Conservation (phyloP, 2,888 invertebrate species). For the Nematopogon swammerdamellus region DNA sequence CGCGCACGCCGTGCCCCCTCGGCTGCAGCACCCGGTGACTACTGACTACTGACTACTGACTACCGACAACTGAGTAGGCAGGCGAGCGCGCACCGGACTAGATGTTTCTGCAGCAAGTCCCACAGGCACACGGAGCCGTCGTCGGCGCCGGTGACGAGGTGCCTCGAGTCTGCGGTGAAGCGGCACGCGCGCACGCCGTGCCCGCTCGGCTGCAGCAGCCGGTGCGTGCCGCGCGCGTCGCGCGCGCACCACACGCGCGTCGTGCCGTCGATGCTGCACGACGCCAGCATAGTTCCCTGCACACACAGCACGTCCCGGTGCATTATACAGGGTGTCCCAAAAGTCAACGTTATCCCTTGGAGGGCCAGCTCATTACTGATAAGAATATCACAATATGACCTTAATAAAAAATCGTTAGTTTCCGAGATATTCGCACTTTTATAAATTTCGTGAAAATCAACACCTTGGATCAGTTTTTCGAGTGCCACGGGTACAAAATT, state of each 20-base stretch:
- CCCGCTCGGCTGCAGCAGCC: conserved; percentile 63
- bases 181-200: conserved; percentile 53
- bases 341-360: no score
- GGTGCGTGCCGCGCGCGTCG: conserved; percentile 54
- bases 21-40: conserved; percentile 63
- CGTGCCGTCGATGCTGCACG: conserved; percentile 68
- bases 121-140: conserved; percentile 68
- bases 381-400: no score
- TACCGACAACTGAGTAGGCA: no score
- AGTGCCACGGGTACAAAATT: neutral
- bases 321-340: no score
- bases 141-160: conserved; percentile 66
- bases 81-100: conserved; percentile 57
- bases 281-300: conserved; percentile 60
- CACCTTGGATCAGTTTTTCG: neutral
- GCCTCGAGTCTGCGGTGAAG: conserved; percentile 63
- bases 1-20: conserved; percentile 62
- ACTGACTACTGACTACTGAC: no score
- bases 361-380: no score
- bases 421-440: no score
- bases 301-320: no score
- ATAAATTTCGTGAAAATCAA: no score
- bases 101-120: conserved; percentile 49
- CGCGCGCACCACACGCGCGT: conserved; percentile 64
- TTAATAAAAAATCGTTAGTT: no score